Evolutionary conservation across 2,888 invertebrate genomes (phyloP), one percentile per base, ranked within the genome.

Genomic region (Rhingia campestris): DNA sequence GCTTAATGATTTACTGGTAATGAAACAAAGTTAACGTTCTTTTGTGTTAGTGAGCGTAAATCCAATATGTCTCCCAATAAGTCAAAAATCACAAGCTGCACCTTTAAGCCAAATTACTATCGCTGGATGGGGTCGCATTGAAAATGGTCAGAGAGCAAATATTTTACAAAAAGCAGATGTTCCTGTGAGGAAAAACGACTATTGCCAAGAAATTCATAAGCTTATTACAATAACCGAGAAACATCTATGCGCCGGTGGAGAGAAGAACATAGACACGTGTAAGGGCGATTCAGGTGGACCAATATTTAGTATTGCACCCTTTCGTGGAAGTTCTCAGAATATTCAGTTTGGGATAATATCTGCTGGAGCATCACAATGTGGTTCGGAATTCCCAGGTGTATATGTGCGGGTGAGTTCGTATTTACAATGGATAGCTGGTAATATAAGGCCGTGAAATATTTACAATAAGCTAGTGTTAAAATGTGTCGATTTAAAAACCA

Each of bases 331-430:
- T 37, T 10, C 87, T 14, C 89, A 89, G 6, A 89, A 86, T 32
- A 84, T 90, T 3, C 91, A 91, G 75, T 90, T 88, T 58, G 95
- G 95, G 4, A 89, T 95, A 0, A 95, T 95, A 0, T 94, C 94
- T 0, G 93, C 93, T 86, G 95, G 95, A 0, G 93, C 94, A 0
- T 89, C 90, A 0, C 88, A 91, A 0, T 95, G 95, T 87, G 90
- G 89, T 9, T 49, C 66, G 3, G 56, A 86, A 6, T 88, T 86
- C 69, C 94, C 94, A 0, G 94, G 93, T 0, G 92, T 94, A 4
- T 94, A 94, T 87, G 90, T 93, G 0, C 92, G 92, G 0, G 91
- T 93, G 0, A 79, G 92, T 0, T 88, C 92, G 70, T 93, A 92
- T 87, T 87, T 94, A 4, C 91, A 91, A 45, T 94, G 94, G 94